These are phyloP conservation scores for Bagarius yarrelli DNA, from an alignment of 2,113 vertebrate species.

Conservation along the genomic window DNA sequence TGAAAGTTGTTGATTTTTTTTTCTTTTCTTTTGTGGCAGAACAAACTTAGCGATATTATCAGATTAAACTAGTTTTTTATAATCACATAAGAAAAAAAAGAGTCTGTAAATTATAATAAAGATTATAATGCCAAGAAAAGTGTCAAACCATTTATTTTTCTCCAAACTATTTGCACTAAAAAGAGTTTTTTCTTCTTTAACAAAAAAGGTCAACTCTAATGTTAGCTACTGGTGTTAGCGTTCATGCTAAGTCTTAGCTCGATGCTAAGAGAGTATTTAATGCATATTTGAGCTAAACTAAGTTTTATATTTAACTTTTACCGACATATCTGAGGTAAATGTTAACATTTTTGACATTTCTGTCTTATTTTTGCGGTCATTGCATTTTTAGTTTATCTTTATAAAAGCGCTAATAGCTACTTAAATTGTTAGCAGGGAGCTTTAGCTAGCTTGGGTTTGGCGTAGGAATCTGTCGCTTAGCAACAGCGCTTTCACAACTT, in stretches of 20 bases:
- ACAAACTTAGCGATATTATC: conserved; percentile 1
- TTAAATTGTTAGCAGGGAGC: not conserved
- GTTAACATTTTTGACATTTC: not conserved
- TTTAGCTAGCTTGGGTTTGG: not conserved
- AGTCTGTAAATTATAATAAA: conserved; percentile 46
- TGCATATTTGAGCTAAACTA: not conserved
- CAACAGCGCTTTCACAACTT: not conserved
- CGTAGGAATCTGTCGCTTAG: not conserved
- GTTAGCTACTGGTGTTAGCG: too few species aligned
- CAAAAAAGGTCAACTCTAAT: too few species aligned
- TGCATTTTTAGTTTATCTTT: not conserved
- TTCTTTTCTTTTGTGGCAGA: conserved; percentile 11
- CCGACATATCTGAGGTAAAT: not conserved
- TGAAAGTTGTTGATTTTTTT: conserved; percentile 9
- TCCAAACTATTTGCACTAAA: too few species aligned
- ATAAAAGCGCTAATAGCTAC: not conserved
- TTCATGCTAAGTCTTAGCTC: not conserved
- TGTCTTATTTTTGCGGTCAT: not conserved
- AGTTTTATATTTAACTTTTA: not conserved
- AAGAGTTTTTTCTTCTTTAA: too few species aligned
- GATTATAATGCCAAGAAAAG: not conserved
- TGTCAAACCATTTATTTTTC: not conserved
- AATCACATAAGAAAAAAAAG: conserved; percentile 27
- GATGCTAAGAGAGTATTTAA: not conserved
- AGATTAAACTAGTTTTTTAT: conserved; percentile 31